phyloP scores from a whole-genome alignment of 2,797 vertebrate species.

The Micropoecilia bifurca region DNA sequence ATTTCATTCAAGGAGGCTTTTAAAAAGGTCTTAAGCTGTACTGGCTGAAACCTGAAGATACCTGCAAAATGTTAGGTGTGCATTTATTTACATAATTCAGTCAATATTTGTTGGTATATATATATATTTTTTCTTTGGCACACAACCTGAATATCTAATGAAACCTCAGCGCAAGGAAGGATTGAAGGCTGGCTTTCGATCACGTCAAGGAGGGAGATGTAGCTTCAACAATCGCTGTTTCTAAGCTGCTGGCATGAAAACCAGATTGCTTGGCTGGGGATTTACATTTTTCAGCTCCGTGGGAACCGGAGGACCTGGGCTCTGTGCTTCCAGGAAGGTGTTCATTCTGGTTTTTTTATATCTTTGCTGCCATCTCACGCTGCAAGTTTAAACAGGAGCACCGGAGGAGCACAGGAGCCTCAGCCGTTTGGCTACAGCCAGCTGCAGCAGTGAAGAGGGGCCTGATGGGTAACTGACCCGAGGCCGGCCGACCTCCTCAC shows the following conservation, averaged over 20 bases:
- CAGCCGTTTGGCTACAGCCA: background rate
- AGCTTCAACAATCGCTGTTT: background rate
- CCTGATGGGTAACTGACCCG: conserved; percentile 8
- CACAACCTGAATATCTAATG: background rate
- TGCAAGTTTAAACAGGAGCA: conserved; percentile 20
- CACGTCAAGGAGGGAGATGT: background rate
- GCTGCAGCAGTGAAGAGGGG: background rate
- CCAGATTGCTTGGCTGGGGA: background rate
- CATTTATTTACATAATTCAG: background rate
- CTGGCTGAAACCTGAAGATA: too few relatives aligned
- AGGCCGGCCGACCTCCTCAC: conserved; percentile 20
- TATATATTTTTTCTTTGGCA: background rate
- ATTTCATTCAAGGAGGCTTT: too few relatives aligned
- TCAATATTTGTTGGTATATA: background rate
- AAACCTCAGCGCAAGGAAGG: background rate
- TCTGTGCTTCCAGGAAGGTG: background rate
- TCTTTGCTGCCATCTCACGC: background rate
- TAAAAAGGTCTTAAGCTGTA: too few relatives aligned
- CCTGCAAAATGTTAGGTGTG: background rate
- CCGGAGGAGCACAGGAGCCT: conserved; percentile 2
- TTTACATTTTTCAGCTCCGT: background rate
- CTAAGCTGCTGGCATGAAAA: background rate
- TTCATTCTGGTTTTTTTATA: background rate
- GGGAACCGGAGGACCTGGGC: background rate
- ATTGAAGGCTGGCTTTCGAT: background rate